These are phyloP conservation scores for Myathropa florea DNA, from an alignment of 2,888 invertebrate species.

Conservation along the genomic window DNA sequence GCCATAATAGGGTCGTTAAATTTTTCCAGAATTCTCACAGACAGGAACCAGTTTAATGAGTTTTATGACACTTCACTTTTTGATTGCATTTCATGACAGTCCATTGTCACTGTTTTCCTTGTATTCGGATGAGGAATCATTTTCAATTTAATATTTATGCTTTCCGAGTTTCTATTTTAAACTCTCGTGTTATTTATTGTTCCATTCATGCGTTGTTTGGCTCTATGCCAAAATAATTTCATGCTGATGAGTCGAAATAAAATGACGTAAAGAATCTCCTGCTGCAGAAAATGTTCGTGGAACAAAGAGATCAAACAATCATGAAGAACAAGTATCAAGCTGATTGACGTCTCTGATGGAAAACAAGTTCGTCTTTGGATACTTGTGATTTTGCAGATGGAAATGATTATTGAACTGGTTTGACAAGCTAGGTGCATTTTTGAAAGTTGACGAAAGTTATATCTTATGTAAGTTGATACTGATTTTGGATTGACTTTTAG, in stretches of 20 bases:
- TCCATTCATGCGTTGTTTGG: slow-evolving; percentile 40
- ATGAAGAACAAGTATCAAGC: neutral
- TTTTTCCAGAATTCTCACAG: neutral
- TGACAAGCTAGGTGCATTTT: neutral
- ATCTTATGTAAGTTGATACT: neutral
- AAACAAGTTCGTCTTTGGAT: neutral
- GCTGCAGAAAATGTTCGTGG: neutral
- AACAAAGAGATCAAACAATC: neutral
- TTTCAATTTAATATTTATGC: neutral
- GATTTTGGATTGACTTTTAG: too few species aligned
- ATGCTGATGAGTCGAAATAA: neutral
- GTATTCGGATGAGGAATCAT: neutral
- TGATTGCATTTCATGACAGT: neutral
- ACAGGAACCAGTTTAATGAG: neutral
- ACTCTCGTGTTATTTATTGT: neutral
- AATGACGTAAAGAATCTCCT: slow-evolving; percentile 1
- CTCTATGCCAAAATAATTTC: neutral
- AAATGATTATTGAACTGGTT: neutral
- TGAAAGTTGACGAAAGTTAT: neutral
- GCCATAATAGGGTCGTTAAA: neutral
- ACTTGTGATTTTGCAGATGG: neutral
- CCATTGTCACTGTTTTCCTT: neutral
- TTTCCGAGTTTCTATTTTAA: neutral
- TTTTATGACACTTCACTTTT: neutral
- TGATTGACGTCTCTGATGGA: neutral